Evolutionary conservation across 2,113 vertebrate species (phyloP), one percentile per base, ranked within the genome.

Genomic region (Tachysurus vachellii): DNA sequence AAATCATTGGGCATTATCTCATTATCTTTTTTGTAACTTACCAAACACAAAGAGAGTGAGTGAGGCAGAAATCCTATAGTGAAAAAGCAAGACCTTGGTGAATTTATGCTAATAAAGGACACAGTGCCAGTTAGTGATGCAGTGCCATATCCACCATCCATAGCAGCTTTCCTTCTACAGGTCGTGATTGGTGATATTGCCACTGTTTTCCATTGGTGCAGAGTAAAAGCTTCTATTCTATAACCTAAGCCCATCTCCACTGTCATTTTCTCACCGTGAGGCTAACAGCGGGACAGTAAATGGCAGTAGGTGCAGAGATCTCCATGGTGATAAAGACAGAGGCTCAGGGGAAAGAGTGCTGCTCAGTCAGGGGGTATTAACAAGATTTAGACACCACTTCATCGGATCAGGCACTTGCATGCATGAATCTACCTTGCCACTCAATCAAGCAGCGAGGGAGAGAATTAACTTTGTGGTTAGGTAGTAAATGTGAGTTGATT

Each of bases 341-440:
- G 88, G 88, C 81, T 90, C 89, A 89, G 61, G 87, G 84, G 88
- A 66, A 80, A 82, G 87, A 79, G 79, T 81, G 89, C 76, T 90
- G 64, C 83, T 90, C 81, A 91, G 90, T 89, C 87, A 85, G 86
- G 70, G 88, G 85, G 88, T 88, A 88, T 92, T 93, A 83, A 86
- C 88, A 85, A 85, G 85, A 93, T 93, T 92, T 89, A 89, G 23
- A 77, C 85, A 87, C 64, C 54, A 21, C 90, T 90, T 87, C 86
- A 85, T 90, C 90, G 85, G 85, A 92, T 91, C 88, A 91, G 87
- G 89, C 89, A 86, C 89, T 92, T 86, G 90, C 80, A 90, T 89
- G 92, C 90, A 90, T 75, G 84, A 87, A 93, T 91, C 87, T 85
- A 87, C 91, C 92, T 89, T 83, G 79, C 44, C 71, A 84, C 61